phyloP scores from a whole-genome alignment of 2,888 invertebrate genomes.

The Liopterus haemorrhoidalis region DNA sequence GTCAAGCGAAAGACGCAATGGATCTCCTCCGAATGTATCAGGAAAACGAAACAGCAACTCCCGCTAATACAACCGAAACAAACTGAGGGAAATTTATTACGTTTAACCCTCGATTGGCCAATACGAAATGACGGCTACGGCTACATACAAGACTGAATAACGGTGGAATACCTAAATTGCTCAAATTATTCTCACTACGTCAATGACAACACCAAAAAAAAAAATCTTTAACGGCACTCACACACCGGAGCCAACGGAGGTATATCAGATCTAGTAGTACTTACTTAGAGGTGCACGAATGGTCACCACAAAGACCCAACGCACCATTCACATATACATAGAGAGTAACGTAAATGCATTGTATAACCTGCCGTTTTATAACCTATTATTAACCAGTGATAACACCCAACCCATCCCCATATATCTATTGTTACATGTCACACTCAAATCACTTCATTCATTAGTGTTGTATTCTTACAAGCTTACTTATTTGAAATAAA shows the following conservation, averaged over 20 bases:
- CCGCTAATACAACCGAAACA: conserved; percentile 8
- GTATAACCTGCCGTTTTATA: conserved; percentile 23
- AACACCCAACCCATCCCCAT: conserved; percentile 8
- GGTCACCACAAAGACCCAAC: too few species aligned
- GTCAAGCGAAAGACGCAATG: conserved; percentile 82
- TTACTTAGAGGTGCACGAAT: too few species aligned
- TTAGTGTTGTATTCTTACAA: conserved; percentile 23
- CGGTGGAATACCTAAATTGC: conserved; percentile 13
- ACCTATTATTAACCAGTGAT: conserved; percentile 10
- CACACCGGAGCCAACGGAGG: background rate
- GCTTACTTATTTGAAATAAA: conserved; percentile 24
- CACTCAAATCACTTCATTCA: conserved; percentile 15
- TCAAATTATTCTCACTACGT: conserved; percentile 17
- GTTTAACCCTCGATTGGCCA: conserved; percentile 1
- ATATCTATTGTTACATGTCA: too few species aligned
- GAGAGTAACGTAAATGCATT: conserved; percentile 10
- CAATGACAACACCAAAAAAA: conserved; percentile 20
- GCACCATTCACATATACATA: background rate
- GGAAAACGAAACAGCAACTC: conserved; percentile 38
- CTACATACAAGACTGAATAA: conserved; percentile 16
- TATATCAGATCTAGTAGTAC: too few species aligned
- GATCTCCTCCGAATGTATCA: conserved; percentile 72
- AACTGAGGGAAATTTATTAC: too few species aligned
- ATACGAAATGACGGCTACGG: background rate
- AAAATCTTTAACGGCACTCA: background rate